Conservation (phyloP, 2,113 vertebrate species). For the Leptocoma aspasia region DNA sequence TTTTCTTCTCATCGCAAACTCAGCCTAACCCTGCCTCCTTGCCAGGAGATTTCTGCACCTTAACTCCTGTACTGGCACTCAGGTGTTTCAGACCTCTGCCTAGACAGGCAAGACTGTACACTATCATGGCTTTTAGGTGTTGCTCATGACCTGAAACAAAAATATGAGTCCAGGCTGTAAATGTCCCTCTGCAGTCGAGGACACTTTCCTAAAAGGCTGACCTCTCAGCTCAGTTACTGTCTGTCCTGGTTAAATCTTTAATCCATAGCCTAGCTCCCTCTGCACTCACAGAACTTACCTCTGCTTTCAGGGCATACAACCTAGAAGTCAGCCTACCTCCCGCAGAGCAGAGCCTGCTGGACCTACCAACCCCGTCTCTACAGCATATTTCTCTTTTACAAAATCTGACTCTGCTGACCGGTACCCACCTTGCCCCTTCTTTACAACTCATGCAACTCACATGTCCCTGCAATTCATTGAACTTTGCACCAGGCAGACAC, state of each 20-base stretch:
- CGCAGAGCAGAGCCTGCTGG: background rate
- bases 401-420: background rate
- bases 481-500: background rate
- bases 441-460: background rate
- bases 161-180: background rate
- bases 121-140: background rate
- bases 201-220: background rate
- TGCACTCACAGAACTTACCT: background rate
- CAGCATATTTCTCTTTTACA: background rate
- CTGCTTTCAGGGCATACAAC: background rate
- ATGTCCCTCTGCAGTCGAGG: background rate
- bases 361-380: background rate
- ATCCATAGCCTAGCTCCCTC: background rate
- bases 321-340: background rate
- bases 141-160: background rate
- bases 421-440: background rate
- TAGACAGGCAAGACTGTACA: background rate
- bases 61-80: background rate
- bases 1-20: background rate
- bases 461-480: fast-evolving
- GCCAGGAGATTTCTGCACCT: background rate
- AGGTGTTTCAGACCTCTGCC: background rate
- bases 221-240: background rate
- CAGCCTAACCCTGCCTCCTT: background rate
- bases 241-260: background rate